Base-by-base conservation (phyloP, 35 echinoderm and acorn worm species). In the Lytechinus pictus region DNA sequence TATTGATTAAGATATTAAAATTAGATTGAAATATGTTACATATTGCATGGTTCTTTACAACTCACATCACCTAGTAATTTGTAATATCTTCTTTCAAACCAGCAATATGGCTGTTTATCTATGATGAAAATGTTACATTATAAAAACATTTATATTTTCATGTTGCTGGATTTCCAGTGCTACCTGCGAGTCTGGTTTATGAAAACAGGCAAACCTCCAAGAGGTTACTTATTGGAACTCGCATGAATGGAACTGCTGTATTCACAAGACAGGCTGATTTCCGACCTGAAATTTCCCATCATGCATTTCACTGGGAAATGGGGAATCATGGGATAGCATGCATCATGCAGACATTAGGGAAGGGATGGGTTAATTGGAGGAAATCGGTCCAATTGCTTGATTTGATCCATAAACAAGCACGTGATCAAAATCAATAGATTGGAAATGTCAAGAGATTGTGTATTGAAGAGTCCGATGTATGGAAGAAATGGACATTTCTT, bases 371-470 rank as follows among this genome's bases (percentile, higher is more conserved):
- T 79, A 79, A 79, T 79, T 79, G 66, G 66, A 24, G 66, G 66
- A 79, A 79, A 79, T 79, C 66, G 21, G 66, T 24, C 4, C 66
- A 79, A 79, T 79, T 14, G 66, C 66, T 79, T 79, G 66, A 79
- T 79, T 79, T 79, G 66, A 79, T 79, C 66, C 66, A 79, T 79
- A 79, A 79, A 79, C 66, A 79, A 79, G 66, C 66, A 14, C n/a
- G 66, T 79, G 66, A 79, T 79, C 66, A 79, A 79, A 79, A 79
- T 79, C 66, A 79, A 79, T 79, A 79, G 66, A 19, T 24, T 24
- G 66, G 66, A 79, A 79, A 79, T 79, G 66, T 79, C 66, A 79
- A 24, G 66, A 79, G 66, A 79, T 79, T 79, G 66, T 79, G 66
- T 24, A 24, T 24, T 79, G 66, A 16, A 24, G 4, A 14, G 21